Evolutionary conservation across 1,140 invertebrate genomes (phyloP).

Genomic region (Diorhabda elongata): DNA sequence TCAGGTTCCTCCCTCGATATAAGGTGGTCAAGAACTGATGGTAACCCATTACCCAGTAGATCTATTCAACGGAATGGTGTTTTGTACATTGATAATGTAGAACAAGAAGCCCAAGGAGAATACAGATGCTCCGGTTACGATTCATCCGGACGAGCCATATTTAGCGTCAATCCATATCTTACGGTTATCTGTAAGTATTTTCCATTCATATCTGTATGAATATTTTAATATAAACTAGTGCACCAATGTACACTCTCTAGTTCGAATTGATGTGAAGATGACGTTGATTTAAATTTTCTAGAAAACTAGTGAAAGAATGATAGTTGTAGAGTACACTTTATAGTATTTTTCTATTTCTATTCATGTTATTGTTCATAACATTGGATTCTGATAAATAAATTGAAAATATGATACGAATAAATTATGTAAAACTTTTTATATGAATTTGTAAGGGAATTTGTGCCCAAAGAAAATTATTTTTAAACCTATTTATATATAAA

Average conservation of each 20-base stretch:
- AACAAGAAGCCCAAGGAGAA: constrained; percentile 65
- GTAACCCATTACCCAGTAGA: constrained; percentile 55
- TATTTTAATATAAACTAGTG: not conserved
- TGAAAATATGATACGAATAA: no score
- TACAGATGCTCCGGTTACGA: constrained; percentile 69
- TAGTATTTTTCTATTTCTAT: no score
- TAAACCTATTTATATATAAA: no score
- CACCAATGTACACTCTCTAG: not conserved
- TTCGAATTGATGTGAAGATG: no score
- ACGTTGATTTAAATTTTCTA: no score
- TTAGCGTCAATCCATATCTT: constrained; percentile 31
- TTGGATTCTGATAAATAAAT: no score
- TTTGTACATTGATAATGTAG: constrained; percentile 60
- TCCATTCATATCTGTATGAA: not conserved
- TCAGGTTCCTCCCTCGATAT: constrained; percentile 38
- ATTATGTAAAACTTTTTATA: no score
- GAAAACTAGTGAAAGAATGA: no score
- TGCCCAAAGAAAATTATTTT: no score
- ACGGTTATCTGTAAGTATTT: constrained; percentile 37
- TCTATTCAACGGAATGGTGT: constrained; percentile 57
- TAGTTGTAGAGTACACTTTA: no score
- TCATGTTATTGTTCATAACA: no score
- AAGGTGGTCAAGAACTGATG: constrained; percentile 67
- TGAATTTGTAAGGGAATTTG: no score
- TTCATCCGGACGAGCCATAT: constrained; percentile 22